Evolutionary conservation across 2,797 vertebrate species (phyloP), one percentile per base, ranked within the genome.

Genomic region (Sphenopsis melanotis): DNA sequence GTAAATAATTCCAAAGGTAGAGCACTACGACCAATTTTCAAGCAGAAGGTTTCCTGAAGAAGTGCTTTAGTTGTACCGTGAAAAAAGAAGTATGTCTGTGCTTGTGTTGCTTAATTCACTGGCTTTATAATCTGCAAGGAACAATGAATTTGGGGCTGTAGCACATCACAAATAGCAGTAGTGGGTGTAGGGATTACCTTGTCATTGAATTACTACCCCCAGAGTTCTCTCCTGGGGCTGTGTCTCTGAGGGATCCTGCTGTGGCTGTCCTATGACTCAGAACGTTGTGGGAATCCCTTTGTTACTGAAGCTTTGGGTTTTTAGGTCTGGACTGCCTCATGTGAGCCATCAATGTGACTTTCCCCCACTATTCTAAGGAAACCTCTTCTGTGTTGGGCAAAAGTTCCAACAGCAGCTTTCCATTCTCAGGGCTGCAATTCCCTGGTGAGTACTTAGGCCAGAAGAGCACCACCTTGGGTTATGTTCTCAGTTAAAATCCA

Each of bases 281-380:
- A 85, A 80, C 2, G 0, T 29, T 87, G 68, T 85, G 95, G 64
- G 95, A 96, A 92, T 91, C 78, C 78, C 84, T 96, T 89, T 93
- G 82, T 77, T 80, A 66, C 53, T n/a, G 39, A 3, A 29, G 21
- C 30, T 83, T 87, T 92, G 78, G 53, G 10, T 50, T 95, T 89
- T 87, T 29, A 29, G 55, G 37, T 71, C 71, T 87, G 65, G 75
- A n/a, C 42, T 83, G 82, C 78, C 56, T 83, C 30, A 4, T 8
- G 82, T 80, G 89, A 78, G 68, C 2, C 24, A 87, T 17, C 91
- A 85, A 1, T 14, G 44, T 92, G 87, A 93, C 76, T 93, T 85
- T 64, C 79, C 89, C 92, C 19, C 57, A 36, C 30, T 24, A 20
- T 78, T 94, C 82, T 80, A 53, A 60, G 81, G 76, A 75, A 93